Conservation (phyloP, 2,888 invertebrate species). For the Schizaphis graminum region DNA sequence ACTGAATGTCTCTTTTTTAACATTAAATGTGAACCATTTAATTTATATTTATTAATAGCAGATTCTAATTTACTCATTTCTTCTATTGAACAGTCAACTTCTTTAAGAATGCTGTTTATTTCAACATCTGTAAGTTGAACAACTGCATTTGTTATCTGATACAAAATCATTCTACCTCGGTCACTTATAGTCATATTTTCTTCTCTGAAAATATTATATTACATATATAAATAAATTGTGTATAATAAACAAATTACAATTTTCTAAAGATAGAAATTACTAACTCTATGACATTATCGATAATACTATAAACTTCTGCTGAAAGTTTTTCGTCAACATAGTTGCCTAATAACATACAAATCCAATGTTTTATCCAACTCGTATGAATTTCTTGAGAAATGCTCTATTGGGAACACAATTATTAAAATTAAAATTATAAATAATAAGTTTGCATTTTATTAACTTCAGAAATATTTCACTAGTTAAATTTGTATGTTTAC, state of each 20-base stretch:
- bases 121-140: conserved; percentile 71
- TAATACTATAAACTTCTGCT: conserved; percentile 72
- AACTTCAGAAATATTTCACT: not conserved
- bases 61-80: conserved; percentile 30
- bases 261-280: conserved; percentile 2
- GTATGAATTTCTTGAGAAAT: conserved; percentile 76
- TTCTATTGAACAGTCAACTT: conserved; percentile 68
- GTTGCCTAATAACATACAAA: conserved; percentile 76
- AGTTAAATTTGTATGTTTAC: not conserved
- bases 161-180: conserved; percentile 71
- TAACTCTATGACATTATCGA: conserved; percentile 73
- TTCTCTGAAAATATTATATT: conserved; percentile 30
- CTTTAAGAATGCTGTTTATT: conserved; percentile 71
- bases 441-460: not conserved
- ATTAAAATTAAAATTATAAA: conserved; percentile 34
- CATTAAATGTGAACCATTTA: conserved; percentile 69
- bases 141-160: conserved; percentile 71
- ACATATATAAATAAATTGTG: not conserved
- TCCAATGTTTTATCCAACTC: conserved; percentile 78
- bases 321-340: conserved; percentile 73
- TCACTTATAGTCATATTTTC: conserved; percentile 65
- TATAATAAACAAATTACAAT: not conserved
- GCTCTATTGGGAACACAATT: conserved; percentile 71
- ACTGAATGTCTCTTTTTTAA: conserved; percentile 75
- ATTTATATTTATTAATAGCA: conserved; percentile 39